These are phyloP conservation scores for Pangasius larnaudii DNA, from an alignment of 2,797 vertebrate genomes.

Conservation along the genomic window DNA sequence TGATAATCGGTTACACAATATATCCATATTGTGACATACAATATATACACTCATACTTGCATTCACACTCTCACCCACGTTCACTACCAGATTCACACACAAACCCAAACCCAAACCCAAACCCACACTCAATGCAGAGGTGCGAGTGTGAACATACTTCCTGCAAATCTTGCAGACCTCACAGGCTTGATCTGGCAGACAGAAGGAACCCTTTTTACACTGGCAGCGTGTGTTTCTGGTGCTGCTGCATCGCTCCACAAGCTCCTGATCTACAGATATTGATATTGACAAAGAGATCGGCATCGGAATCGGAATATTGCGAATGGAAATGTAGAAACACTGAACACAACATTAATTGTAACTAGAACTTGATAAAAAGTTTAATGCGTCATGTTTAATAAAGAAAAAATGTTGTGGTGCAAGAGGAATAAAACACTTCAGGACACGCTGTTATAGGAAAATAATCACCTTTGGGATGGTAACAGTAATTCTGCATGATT, in stretches of 20 bases:
- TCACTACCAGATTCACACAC: background rate
- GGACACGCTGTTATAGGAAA: background rate
- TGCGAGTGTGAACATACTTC: conserved; percentile 60
- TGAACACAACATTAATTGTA: background rate
- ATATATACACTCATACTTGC: background rate
- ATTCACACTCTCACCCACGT: background rate
- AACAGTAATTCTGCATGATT: background rate
- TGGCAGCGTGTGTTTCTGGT: conserved; percentile 65
- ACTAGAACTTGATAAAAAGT: background rate
- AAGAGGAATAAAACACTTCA: background rate
- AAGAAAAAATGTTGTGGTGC: background rate
- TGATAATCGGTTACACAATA: background rate
- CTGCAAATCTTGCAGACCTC: conserved; percentile 76
- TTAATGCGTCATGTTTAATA: background rate
- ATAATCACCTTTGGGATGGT: background rate
- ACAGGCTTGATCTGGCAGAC: conserved; percentile 71
- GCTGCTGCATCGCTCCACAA: conserved; percentile 54
- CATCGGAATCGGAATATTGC: background rate
- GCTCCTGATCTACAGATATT: conserved; percentile 67
- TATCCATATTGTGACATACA: background rate
- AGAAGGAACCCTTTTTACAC: conserved; percentile 71
- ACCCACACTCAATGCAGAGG: background rate
- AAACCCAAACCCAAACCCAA: background rate
- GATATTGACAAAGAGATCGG: conserved; percentile 15
- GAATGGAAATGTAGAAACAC: background rate